A percentile compares a stretch with the other conserved stretches of the same genome.
Evolutionary conservation across 2,797 vertebrate genomes (phyloP).

Genomic region (Gymnodraco acuticeps): DNA sequence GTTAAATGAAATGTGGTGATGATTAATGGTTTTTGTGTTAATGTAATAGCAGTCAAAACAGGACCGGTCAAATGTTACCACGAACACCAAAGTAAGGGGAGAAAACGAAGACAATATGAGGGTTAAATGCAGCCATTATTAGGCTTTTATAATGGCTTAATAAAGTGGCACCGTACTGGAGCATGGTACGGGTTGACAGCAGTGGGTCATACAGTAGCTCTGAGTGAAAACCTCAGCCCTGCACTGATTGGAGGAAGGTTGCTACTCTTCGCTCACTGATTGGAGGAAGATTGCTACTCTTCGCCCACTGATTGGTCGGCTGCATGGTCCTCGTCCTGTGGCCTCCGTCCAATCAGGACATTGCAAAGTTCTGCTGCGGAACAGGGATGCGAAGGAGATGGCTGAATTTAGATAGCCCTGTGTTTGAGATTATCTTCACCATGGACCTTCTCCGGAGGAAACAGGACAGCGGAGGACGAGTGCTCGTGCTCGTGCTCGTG

Average conservation of each 20-base stretch:
- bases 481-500: slow-evolving; percentile 6
- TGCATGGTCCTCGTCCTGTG: accelerated
- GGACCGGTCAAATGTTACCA: too few species aligned
- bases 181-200: too few species aligned
- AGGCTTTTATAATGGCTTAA: too few species aligned
- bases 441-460: slow-evolving; percentile 53
- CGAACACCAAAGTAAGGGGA: too few species aligned
- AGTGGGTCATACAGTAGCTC: neutral
- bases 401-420: slow-evolving; percentile 64
- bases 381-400: slow-evolving; percentile 68
- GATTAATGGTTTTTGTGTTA: too few species aligned
- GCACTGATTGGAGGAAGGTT: slow-evolving; percentile 56
- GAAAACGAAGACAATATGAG: too few species aligned
- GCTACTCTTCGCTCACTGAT: slow-evolving; percentile 65
- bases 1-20: too few species aligned
- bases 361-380: slow-evolving; percentile 78
- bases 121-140: too few species aligned
- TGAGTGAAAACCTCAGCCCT: neutral
- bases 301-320: slow-evolving; percentile 67
- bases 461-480: neutral
- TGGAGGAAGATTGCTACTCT: slow-evolving; percentile 63
- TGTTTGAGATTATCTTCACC: slow-evolving; percentile 12
- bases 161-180: too few species aligned
- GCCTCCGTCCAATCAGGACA: slow-evolving; percentile 59
- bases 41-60: too few species aligned